A percentile compares a stretch with the other conserved stretches of the same genome.
Evolutionary conservation across 2,113 vertebrate species (phyloP).

Genomic region (Ornithorhynchus anatinus): DNA sequence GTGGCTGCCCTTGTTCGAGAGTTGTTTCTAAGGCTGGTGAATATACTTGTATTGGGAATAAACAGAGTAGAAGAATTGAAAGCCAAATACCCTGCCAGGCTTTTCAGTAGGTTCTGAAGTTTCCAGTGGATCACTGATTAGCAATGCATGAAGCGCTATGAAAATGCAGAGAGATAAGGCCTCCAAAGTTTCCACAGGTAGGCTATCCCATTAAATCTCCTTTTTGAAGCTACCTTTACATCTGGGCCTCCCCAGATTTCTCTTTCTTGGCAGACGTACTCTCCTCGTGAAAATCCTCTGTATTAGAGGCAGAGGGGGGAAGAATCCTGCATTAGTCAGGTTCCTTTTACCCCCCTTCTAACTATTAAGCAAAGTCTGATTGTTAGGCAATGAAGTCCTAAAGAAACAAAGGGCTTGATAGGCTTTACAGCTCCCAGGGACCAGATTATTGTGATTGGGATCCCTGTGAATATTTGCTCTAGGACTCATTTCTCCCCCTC

Average conservation of each 20-base stretch:
- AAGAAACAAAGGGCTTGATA: slow-evolving; percentile 69
- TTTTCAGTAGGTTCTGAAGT: slow-evolving; percentile 69
- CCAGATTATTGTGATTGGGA: slow-evolving; percentile 68
- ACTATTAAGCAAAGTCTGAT: slow-evolving; percentile 69
- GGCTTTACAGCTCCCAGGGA: slow-evolving; percentile 67
- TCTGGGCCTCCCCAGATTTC: slow-evolving; percentile 52
- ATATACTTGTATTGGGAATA: slow-evolving; percentile 76
- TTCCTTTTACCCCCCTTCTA: slow-evolving; percentile 35
- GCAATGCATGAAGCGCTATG: slow-evolving; percentile 55
- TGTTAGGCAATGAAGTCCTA: slow-evolving; percentile 73
- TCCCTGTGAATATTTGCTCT: slow-evolving; percentile 71
- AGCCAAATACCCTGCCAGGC: slow-evolving; percentile 74
- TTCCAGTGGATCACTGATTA: slow-evolving; percentile 72
- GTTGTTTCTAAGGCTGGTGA: slow-evolving; percentile 74
- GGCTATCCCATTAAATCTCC: slow-evolving; percentile 41
- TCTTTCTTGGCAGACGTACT: slow-evolving; percentile 47
- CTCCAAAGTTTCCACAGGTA: slow-evolving; percentile 69
- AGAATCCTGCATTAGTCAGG: slow-evolving; percentile 60
- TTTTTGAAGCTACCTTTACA: slow-evolving; percentile 58
- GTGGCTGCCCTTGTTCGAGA: slow-evolving; percentile 71
- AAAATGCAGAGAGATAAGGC: slow-evolving; percentile 49
- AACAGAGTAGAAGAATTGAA: slow-evolving; percentile 77
- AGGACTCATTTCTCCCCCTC: slow-evolving; percentile 50
- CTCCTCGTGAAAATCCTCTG: slow-evolving; percentile 58
- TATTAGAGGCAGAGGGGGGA: slow-evolving; percentile 61